Evolutionary conservation across 1,140 invertebrate genomes (phyloP), one percentile per base, ranked within the genome.

Genomic region (Cherax quadricarinatus): DNA sequence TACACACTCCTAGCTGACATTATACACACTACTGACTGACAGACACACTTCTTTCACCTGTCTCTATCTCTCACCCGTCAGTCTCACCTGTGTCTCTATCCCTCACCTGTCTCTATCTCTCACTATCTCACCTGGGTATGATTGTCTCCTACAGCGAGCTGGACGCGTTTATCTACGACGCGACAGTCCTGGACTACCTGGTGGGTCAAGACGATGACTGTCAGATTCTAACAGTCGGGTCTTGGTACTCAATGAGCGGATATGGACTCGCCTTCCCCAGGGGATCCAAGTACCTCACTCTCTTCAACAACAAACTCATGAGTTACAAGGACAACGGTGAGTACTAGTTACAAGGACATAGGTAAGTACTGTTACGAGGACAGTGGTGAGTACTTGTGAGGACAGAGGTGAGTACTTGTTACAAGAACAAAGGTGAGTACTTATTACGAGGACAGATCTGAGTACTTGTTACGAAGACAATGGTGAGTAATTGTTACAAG

Each of bases 121-220:
- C 70, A 57, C 75, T 78, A 51, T 80, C 21, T 79, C 30, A 41
- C 30, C 30, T 41, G 30, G 30, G 30, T 41, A 41, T 41, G 4
- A 12, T 73, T 80, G n/a, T 24, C 79, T 80, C 57, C 78, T 91
- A 93, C 95, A 98, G 97, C 75, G 97, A 99, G 94, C 96, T 99
- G 94, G 98, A 99, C 95, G 99, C 99, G n/a, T 99, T 99, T 95
- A 98, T 99, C 90, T 99, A 99, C 95, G 99, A 99, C 94, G 98
- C 99, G 60, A 99, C 99, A 0, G 99, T 99, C 3, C 95, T 99
- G 85, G 98, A 99, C 94, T 99, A 99, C 95, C 96, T 99, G 94
- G 98, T 99, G 24, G 97, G 98, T 3, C 98, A 98, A 95, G 99
- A 99, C 94, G 98, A 99, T 94, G 98, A 99, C 94, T 99, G 99